A percentile compares a stretch with the other conserved stretches of the same genome.
phyloP scores from a whole-genome alignment of 2,888 invertebrate genomes.

The Adela reaumurella region DNA sequence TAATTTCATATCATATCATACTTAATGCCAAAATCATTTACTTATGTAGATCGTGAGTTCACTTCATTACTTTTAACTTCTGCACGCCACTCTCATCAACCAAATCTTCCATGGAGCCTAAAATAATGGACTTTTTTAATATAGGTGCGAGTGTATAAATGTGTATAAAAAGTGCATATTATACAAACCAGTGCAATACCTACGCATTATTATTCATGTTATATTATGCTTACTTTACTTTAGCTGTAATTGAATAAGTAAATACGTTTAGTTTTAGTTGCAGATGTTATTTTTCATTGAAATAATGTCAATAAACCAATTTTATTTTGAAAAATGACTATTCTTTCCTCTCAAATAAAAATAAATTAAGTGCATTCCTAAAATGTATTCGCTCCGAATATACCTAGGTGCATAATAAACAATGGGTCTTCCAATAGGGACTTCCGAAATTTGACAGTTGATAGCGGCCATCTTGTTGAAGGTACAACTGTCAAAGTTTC shows the following conservation, averaged over 20 bases:
- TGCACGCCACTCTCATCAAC: not conserved
- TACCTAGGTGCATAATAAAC: too few species aligned
- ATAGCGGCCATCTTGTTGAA: too few species aligned
- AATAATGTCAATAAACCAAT: conserved; percentile 54
- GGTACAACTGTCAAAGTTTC: too few species aligned
- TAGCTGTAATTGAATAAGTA: conserved; percentile 6
- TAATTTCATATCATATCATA: too few species aligned
- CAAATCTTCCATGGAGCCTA: not conserved
- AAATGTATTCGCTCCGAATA: too few species aligned
- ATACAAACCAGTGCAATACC: not conserved
- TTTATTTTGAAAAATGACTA: conserved; percentile 30
- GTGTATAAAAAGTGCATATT: not conserved
- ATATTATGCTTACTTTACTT: conserved; percentile 1
- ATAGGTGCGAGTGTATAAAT: too few species aligned
- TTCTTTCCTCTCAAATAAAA: not conserved
- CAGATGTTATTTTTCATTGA: conserved; percentile 40
- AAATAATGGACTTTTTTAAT: not conserved
- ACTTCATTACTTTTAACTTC: not conserved
- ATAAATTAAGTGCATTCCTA: too few species aligned
- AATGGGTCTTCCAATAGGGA: too few species aligned
- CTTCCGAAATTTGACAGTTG: too few species aligned
- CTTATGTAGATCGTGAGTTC: too few species aligned
- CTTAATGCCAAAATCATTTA: too few species aligned
- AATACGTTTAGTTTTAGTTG: conserved; percentile 35
- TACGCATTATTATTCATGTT: not conserved